Base-by-base conservation (phyloP, 2,888 invertebrate genomes). In the Cactoblastis cactorum region DNA sequence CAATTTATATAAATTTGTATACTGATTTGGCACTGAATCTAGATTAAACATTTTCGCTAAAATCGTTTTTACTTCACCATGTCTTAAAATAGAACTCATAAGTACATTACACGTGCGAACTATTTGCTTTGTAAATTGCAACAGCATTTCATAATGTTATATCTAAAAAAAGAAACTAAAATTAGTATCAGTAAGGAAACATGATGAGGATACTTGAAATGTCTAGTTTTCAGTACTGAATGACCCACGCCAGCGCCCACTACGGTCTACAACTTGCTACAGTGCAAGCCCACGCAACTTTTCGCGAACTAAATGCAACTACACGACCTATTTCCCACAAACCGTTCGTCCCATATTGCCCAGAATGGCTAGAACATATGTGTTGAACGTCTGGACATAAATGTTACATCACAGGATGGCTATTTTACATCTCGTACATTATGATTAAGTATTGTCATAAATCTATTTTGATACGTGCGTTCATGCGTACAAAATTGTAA, bases 241-340 rank as follows among this genome's bases (percentile, higher is more conserved):
- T 22, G n/a, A 41, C 39, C 39, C 22, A 24, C 39, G 34, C 3
- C 8, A 6, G 1, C 37, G 17, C 22, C 41, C 41, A 24, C 24
- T 22, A 14, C 15, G 17, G 8, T 6, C 14, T 28, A 1, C 14
- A n/a, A n/a, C n/a, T n/a, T n/a, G n/a, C 14, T 32, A 43, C 43
- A 43, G n/a, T 28, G 28, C 15, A 43, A 24, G 24, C 43, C 43
- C 17, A 43, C 43, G 43, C 43, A 32, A 28, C 32, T 28, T 28
- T 43, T 15, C 14, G 14, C 43, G 14, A 28, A 15, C 35, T 14
- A 15, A 17, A 53, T 39, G 28, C 24, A 45, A 19, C 19, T 17
- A 9, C 15, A n/a, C 51, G 52, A 46, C 49, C 52, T 52, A 49
- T 49, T 46, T 52, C 49, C 17, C 49, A 38, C 22, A 19, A 18